These are phyloP conservation scores for Alaudala cheleensis DNA, from an alignment of 2,113 vertebrate genomes.

Conservation along the genomic window DNA sequence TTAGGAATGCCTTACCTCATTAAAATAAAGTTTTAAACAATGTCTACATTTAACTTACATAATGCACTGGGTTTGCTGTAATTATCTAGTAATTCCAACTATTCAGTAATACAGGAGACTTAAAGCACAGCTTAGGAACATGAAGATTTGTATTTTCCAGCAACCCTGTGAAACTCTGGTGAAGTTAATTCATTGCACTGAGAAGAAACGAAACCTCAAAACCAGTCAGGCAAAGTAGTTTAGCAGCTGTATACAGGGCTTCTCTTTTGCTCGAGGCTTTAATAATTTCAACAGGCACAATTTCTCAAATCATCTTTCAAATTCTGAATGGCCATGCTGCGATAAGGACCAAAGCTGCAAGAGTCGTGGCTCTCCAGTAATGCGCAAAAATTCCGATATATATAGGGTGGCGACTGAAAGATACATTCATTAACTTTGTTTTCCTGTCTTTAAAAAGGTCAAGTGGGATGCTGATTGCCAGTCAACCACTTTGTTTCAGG, in stretches of 20 bases:
- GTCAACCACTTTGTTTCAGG: constrained; percentile 30
- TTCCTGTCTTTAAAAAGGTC: constrained; percentile 17
- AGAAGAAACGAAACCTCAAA: not conserved
- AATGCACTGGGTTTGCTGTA: constrained; percentile 15
- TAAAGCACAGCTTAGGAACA: not conserved
- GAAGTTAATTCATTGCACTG: not conserved
- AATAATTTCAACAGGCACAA: not conserved
- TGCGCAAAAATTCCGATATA: not conserved
- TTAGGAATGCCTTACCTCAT: constrained; percentile 10
- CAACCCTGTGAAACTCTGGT: not conserved
- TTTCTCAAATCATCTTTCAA: not conserved
- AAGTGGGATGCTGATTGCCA: constrained; percentile 26
- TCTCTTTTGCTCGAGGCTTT: not conserved
- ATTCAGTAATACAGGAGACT: constrained; percentile 42
- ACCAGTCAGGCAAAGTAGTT: not conserved
- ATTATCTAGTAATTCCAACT: constrained; percentile 33
- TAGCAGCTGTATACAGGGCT: not conserved
- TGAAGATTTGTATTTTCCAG: constrained; percentile 2
- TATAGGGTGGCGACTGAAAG: not conserved
- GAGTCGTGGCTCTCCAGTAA: not conserved
- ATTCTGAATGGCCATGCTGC: not conserved
- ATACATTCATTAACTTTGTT: not conserved
- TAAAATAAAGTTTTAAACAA: constrained; percentile 22
- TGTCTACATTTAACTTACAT: constrained; percentile 31
- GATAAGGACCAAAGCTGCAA: not conserved